A percentile compares a stretch with the other conserved stretches of the same genome.
Conservation (phyloP, 2,797 vertebrate species). For the Vireo griseus region DNA sequence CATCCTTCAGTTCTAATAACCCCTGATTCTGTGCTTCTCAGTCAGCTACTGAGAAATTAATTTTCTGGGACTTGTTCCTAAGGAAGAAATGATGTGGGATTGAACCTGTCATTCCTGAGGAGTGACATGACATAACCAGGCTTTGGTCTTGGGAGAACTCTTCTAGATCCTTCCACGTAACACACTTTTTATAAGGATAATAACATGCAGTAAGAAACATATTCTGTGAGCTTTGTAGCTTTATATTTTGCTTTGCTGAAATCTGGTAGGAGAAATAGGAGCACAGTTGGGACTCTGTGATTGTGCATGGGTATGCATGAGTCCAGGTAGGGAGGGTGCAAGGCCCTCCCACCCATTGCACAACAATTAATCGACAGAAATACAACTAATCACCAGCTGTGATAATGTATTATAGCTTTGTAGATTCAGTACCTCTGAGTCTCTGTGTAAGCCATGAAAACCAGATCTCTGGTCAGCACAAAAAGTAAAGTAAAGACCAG, state of each 20-base stretch:
- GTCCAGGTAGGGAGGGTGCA: not conserved
- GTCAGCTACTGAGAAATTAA: not conserved
- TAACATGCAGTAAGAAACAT: not conserved
- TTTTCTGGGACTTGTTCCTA: not conserved
- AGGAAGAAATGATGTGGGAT: not conserved
- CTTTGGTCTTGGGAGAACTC: not conserved
- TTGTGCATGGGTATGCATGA: accelerated
- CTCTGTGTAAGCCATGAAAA: not conserved
- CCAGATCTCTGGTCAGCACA: not conserved
- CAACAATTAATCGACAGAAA: not conserved
- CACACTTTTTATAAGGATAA: not conserved
- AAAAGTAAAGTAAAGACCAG: not conserved
- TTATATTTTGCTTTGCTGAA: not conserved
- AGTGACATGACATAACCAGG: not conserved
- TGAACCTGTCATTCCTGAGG: not conserved
- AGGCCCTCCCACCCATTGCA: not conserved
- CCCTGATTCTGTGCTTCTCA: not conserved
- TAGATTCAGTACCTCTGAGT: not conserved
- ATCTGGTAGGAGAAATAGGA: not conserved
- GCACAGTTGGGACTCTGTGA: not conserved
- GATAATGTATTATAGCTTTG: not conserved
- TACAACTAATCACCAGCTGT: not conserved
- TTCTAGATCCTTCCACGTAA: not conserved
- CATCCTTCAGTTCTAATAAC: not conserved
- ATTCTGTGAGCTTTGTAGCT: not conserved